Evolutionary conservation across 2,888 invertebrate species (phyloP).

Genomic region (Drosophila silvestris): DNA sequence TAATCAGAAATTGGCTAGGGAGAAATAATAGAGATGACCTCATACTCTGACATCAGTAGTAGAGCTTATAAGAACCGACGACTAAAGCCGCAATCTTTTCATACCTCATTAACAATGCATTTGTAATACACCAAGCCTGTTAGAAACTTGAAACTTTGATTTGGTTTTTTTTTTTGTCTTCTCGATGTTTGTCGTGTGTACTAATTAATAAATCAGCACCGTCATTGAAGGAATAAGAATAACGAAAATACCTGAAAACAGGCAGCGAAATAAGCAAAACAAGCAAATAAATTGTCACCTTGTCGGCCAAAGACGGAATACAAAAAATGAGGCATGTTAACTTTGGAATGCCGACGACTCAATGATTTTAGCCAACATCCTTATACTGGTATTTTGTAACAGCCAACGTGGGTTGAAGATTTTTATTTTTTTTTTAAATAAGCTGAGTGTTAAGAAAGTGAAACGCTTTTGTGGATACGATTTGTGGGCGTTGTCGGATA

Average conservation of each 20-base stretch:
- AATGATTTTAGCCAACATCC: neutral
- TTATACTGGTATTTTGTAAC: neutral
- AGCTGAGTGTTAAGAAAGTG: conserved; percentile 20
- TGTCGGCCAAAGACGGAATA: conserved; percentile 14
- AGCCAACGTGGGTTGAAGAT: conserved; percentile 26
- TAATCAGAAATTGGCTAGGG: conserved; percentile 21
- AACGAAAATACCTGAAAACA: conserved; percentile 20
- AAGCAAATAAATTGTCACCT: conserved; percentile 42
- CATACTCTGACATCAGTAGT: conserved; percentile 61
- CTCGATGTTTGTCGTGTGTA: conserved; percentile 38
- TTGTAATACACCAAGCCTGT: conserved; percentile 53
- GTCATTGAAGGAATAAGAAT: conserved; percentile 20
- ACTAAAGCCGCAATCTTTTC: conserved; percentile 13
- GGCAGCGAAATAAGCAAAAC: conserved; percentile 27
- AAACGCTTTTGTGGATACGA: neutral
- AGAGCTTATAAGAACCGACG: conserved; percentile 24
- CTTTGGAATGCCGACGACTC: neutral
- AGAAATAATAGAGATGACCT: conserved; percentile 58
- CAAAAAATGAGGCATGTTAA: conserved; percentile 26
- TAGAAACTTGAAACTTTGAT: conserved; percentile 52
- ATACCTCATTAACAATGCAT: conserved; percentile 73
- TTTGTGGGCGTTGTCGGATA: conserved; percentile 56
- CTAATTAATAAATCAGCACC: conserved; percentile 68
- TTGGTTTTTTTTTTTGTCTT: conserved; percentile 2
- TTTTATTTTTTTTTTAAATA: conserved; percentile 3